These are phyloP conservation scores for Motacilla alba DNA, from an alignment of 2,113 vertebrate species.

Conservation along the genomic window DNA sequence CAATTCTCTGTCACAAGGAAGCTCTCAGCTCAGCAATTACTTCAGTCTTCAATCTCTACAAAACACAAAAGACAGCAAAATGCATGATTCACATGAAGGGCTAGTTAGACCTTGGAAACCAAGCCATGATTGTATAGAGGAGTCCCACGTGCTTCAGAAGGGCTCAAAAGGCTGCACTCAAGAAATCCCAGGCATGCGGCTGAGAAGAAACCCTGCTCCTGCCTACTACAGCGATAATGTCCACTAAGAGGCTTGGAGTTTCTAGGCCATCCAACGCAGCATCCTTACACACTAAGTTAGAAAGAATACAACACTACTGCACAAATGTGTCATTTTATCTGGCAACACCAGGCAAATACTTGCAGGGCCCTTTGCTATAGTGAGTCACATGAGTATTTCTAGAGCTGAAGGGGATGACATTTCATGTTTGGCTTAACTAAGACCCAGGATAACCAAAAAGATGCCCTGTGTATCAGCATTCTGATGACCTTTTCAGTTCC, in stretches of 20 bases:
- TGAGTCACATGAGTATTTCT: background rate
- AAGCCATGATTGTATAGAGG: background rate
- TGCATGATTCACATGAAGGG: background rate
- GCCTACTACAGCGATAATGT: background rate
- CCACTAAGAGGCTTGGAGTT: background rate
- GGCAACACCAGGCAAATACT: background rate
- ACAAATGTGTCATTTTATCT: background rate
- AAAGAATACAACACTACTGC: background rate
- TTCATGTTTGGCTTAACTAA: background rate
- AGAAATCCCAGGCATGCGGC: background rate
- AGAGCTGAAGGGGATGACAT: background rate
- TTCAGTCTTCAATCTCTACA: background rate
- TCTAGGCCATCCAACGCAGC: background rate
- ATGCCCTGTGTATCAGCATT: background rate
- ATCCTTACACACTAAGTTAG: background rate
- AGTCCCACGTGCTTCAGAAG: background rate
- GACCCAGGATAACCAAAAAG: background rate
- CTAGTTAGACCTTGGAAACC: background rate
- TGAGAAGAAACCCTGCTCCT: background rate
- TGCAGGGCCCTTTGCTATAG: background rate
- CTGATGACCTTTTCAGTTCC: background rate
- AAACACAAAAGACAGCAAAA: slow-evolving; percentile 41
- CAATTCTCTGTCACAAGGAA: slow-evolving; percentile 34
- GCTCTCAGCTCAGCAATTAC: background rate
- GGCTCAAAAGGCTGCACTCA: background rate